phyloP scores from a whole-genome alignment of 2,888 invertebrate genomes.

The Scaptomyza tumidula region DNA sequence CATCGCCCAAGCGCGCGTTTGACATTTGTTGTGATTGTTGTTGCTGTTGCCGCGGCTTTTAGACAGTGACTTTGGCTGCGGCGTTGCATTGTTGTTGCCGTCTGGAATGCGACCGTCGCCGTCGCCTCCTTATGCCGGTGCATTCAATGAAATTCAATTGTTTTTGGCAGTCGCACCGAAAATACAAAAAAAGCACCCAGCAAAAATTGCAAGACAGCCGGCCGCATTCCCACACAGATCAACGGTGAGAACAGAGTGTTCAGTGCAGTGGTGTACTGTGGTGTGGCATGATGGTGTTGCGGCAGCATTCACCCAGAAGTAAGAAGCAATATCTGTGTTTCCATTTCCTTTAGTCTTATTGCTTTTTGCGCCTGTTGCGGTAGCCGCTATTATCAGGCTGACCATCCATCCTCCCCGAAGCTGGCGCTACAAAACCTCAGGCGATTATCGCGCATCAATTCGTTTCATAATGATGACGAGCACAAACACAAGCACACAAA shows the following conservation, averaged over 20 bases:
- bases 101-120: conserved; percentile 76
- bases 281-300: conserved; percentile 19
- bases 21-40: conserved; percentile 82
- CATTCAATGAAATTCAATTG: conserved; percentile 84
- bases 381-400: conserved; percentile 64
- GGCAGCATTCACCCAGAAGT: conserved; percentile 48
- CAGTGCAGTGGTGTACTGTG: not conserved
- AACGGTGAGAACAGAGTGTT: conserved; percentile 35
- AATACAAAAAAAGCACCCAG: conserved; percentile 9
- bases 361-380: conserved; percentile 41
- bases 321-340: conserved; percentile 37
- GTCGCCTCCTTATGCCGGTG: conserved; percentile 77
- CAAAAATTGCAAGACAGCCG: conserved; percentile 73
- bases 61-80: conserved; percentile 41
- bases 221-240: conserved; percentile 78
- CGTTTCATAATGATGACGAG: conserved; percentile 82
- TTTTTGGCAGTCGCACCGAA: conserved; percentile 80
- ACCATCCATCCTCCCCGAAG: conserved; percentile 56
- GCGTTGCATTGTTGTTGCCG: conserved; percentile 64
- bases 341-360: conserved; percentile 11
- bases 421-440: conserved; percentile 76
- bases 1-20: conserved; percentile 73
- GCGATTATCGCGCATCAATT: conserved; percentile 81
- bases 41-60: conserved; percentile 69
- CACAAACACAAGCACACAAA: conserved; percentile 14